phyloP scores from a whole-genome alignment of 64 coral and sea anemone genomes.

The Montipora sp. region DNA sequence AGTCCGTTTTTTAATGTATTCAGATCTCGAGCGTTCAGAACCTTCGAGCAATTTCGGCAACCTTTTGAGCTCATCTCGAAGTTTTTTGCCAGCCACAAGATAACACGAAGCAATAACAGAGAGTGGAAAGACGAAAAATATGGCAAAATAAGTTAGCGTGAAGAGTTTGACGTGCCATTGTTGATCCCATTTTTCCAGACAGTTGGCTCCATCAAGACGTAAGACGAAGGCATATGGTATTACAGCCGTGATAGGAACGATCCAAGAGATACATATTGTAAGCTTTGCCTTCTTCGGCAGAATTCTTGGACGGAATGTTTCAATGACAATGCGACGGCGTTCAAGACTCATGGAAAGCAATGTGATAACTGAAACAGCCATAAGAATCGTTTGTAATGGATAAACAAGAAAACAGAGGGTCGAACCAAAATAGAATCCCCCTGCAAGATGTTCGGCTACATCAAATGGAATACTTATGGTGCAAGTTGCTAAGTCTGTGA shows the following conservation, averaged over 20 bases:
- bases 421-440: slow-evolving; percentile 78
- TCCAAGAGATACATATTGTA: slow-evolving; percentile 73
- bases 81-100: slow-evolving; percentile 62
- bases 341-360: slow-evolving; percentile 93
- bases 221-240: slow-evolving; percentile 85
- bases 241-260: slow-evolving; percentile 49
- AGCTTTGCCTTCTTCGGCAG: slow-evolving; percentile 48
- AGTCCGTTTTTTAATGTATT: slow-evolving; percentile 66
- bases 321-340: slow-evolving; percentile 71
- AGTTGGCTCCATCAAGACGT: slow-evolving; percentile 62
- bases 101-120: slow-evolving; percentile 74
- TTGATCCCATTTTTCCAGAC: slow-evolving; percentile 81
- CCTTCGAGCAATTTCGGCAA: slow-evolving; percentile 45
- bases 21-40: slow-evolving; percentile 18
- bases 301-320: slow-evolving; percentile 58
- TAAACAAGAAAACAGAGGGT: slow-evolving; percentile 85
- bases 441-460: slow-evolving; percentile 62
- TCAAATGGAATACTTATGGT: slow-evolving; percentile 90
- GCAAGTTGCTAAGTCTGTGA: slow-evolving; percentile 85
- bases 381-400: slow-evolving; percentile 89
- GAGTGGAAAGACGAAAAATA: slow-evolving; percentile 89
- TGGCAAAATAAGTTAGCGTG: slow-evolving; percentile 76
- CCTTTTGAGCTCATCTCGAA: slow-evolving; percentile 60
- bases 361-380: slow-evolving; percentile 93
- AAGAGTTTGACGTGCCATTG: slow-evolving; percentile 82